Evolutionary conservation across 2,113 vertebrate genomes (phyloP), one percentile per base, ranked within the genome.

Genomic region (Apaloderma vittatum): DNA sequence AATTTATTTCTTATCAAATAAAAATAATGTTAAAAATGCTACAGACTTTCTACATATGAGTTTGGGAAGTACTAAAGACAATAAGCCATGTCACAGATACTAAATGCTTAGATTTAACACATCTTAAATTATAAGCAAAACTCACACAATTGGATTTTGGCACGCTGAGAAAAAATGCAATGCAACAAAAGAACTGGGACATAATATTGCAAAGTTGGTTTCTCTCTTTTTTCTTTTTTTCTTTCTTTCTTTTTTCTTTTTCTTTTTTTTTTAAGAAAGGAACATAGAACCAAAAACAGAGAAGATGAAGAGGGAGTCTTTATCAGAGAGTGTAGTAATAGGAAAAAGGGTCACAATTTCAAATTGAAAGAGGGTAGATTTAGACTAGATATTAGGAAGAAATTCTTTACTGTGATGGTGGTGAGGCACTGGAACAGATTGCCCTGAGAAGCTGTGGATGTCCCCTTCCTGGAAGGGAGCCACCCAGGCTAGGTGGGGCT

Each of bases 241-340:
- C 16, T 18, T 46, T 46, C 16, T 78, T 77, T 6, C n/a, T n/a
- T 46, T 40, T 11, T 40, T 40, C 16, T 46, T 46, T 46, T 46
- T 46, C 16, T 18, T 46, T 46, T 46, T 78, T 77, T 6, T 11
- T 15, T 27, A 55, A 12, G 6, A 46, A 63, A 77, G 73, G 3
- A 73, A 0, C 1, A 7, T 8, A 46, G 16, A 68, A 51, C 3
- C 36, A 12, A 70, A 61, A 12, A 36, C 18, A 4, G 2, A 4
- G 6, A 88, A 78, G 26, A 82, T 72, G 40, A 12, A 40, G 40
- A 40, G 40, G 40, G 40, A 40, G 40, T 40, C 40, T 40, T 40
- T 40, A 40, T 10, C 40, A 9, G 40, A 40, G 40, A 12, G 40
- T 40, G 40, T 40, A 40, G 40, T 40, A 40, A 40, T 40, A 40